Conservation (phyloP, 2,113 vertebrate genomes). For the Loxodonta africana region DNA sequence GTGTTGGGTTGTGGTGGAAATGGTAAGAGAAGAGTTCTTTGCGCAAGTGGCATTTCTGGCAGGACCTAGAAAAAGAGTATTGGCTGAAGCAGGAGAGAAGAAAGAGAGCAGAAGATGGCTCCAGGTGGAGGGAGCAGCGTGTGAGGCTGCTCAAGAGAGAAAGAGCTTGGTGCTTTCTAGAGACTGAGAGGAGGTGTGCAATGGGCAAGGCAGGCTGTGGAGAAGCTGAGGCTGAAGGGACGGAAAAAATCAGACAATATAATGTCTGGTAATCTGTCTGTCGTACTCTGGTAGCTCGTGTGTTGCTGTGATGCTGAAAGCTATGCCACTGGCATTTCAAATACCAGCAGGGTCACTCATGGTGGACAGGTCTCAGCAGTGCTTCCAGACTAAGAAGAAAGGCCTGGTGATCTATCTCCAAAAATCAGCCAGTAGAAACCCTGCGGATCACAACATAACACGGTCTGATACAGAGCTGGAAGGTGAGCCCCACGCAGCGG, state of each 20-base stretch:
- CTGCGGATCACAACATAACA: no score
- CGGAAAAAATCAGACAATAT: fast-evolving
- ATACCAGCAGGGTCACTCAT: no score
- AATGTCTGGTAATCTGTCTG: not conserved
- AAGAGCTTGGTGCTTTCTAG: not conserved
- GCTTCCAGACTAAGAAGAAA: no score
- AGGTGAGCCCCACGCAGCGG: no score
- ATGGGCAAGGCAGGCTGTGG: no score
- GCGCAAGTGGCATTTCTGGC: not conserved
- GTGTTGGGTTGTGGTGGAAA: not conserved
- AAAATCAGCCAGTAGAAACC: no score
- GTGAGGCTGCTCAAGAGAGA: not conserved
- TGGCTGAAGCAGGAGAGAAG: not conserved
- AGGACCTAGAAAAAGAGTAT: not conserved
- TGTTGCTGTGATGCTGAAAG: no score
- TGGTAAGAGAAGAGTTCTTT: not conserved
- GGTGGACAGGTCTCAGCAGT: no score
- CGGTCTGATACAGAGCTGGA: no score
- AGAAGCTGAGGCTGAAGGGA: not conserved
- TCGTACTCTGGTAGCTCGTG: no score
- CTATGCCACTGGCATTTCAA: no score
- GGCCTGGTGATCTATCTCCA: no score
- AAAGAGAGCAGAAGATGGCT: fast-evolving
- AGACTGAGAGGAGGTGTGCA: not conserved
- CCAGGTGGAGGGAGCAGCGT: not conserved